These are phyloP conservation scores for Psittacus erithacus DNA, from an alignment of 2,113 vertebrate species.

Conservation along the genomic window DNA sequence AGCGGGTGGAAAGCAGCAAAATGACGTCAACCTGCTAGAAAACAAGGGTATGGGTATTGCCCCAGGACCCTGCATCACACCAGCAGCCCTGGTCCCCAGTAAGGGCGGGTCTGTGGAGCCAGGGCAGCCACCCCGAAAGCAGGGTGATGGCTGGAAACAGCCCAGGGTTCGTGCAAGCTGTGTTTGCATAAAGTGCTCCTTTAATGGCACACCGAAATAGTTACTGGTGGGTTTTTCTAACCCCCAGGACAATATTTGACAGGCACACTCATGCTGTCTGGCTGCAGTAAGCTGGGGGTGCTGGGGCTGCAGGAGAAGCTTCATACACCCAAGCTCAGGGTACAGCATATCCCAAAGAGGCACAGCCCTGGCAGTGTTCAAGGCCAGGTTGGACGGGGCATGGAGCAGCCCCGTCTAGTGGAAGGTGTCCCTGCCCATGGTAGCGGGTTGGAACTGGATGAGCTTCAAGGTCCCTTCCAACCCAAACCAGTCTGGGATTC, in stretches of 20 bases:
- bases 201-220: neutral
- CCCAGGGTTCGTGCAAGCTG: neutral
- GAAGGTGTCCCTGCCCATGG: neutral
- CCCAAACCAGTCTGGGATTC: neutral
- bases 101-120: neutral
- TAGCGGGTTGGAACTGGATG: neutral
- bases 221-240: neutral
- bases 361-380: neutral
- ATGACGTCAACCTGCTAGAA: neutral
- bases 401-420: neutral
- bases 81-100: neutral
- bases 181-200: neutral
- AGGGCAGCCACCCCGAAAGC: accelerated
- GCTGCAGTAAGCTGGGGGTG: neutral
- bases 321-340: neutral
- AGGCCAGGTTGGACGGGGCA: neutral
- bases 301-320: neutral
- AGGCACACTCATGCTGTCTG: accelerated
- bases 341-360: neutral
- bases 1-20: neutral
- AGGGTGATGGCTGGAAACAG: accelerated
- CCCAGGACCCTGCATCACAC: neutral
- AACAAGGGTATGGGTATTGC: neutral
- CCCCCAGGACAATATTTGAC: neutral
- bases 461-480: neutral